Evolutionary conservation across 2,113 vertebrate species (phyloP), one percentile per base, ranked within the genome.

Genomic region (Oplegnathus fasciatus): DNA sequence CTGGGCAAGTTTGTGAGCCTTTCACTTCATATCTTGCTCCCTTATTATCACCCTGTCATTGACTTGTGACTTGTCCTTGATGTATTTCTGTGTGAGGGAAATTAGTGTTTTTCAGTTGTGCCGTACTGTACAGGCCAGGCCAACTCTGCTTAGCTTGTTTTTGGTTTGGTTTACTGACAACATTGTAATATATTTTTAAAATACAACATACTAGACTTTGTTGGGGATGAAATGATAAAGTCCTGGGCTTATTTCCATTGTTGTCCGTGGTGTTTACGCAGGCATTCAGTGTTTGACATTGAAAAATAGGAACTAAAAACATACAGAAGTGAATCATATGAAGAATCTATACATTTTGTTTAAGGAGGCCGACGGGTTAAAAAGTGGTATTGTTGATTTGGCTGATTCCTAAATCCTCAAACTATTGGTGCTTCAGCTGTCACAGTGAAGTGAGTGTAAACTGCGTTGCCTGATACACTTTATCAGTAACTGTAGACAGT

Each of bases 41-140:
- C 42, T 60, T 60, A 42, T 80, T 42, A 30, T 79, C 50, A 55
- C n/a, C 4, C 66, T 66, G 62, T 75, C 52, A 66, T 9, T 72
- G 44, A 80, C 26, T 15, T 32, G 50, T 65, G 57, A 71, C 24
- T 82, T 42, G 78, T 74, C 75, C 64, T 83, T 73, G 34, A 44
- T 76, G 42, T 57, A 52, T 64, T 69, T 70, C 34, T 42, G 48
- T 55, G 18, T 54, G 40, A 24, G 28, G 34, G 57, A n/a, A 54
- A 28, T 52, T 24, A 64, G 24, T 15, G 13, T 57, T 55, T 69
- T 52, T 44, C 28, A 50, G 2, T 58, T 22, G 5, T 73, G 58
- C 42, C 18, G 2, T 8, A 37, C 34, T 37, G 34, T 17, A 54
- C 34, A 20, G 8, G 44, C 0, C 42, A 5, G n/a, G 9, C 4